These are phyloP conservation scores for Drosophila eohydei DNA, from an alignment of 2,888 invertebrate genomes.

Conservation along the genomic window DNA sequence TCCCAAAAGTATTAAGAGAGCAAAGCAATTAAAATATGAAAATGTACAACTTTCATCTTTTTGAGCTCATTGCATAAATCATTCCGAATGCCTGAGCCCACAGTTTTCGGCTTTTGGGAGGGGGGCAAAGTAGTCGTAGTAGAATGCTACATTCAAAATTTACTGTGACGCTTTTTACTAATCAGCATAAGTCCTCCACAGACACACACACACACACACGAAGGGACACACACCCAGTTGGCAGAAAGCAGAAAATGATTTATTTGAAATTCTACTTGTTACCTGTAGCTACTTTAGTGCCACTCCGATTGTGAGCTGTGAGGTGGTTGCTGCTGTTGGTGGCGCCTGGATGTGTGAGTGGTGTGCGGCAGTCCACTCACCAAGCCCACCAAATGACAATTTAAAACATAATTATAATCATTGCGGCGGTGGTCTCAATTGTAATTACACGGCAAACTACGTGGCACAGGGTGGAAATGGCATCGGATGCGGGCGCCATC, in stretches of 20 bases:
- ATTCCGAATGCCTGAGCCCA: conserved; percentile 71
- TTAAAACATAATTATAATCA: conserved; percentile 81
- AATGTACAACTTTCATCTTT: conserved; percentile 81
- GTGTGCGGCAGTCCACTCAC: conserved; percentile 22
- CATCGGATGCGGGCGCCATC: conserved; percentile 36
- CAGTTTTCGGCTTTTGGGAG: conserved; percentile 29
- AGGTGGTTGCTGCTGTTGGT: conserved; percentile 5
- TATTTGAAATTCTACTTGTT: conserved; percentile 66
- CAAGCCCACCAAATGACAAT: conserved; percentile 58
- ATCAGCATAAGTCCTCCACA: conserved; percentile 76
- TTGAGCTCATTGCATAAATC: conserved; percentile 80
- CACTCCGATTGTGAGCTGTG: conserved; percentile 24
- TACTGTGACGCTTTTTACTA: conserved; percentile 79
- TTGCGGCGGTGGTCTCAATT: conserved; percentile 72
- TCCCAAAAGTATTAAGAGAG: conserved; percentile 80
- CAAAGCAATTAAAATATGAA: conserved; percentile 83
- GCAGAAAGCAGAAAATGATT: conserved; percentile 63
- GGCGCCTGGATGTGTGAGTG: neutral
- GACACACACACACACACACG: conserved; percentile 28
- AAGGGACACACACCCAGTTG: neutral
- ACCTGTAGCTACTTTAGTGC: conserved; percentile 74
- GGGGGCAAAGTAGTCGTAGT: conserved; percentile 4
- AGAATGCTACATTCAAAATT: conserved; percentile 57
- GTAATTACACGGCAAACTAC: conserved; percentile 75
- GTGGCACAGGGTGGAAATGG: conserved; percentile 29